Base-by-base conservation (phyloP, 2,888 invertebrate species). In the Chrysolina americana region DNA sequence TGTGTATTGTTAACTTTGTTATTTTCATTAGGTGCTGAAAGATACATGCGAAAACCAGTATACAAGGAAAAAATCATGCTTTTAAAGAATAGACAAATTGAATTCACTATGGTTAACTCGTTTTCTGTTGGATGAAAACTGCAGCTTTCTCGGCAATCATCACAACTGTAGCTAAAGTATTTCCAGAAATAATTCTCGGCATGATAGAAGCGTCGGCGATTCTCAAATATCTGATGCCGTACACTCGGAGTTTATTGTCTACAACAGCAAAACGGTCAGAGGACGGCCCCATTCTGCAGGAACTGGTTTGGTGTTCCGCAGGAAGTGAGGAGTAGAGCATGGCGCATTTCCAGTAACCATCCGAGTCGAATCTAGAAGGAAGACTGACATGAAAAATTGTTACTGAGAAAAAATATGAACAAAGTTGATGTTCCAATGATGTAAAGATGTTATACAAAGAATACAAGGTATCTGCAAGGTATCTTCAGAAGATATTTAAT, bases 251-350 rank as follows among this genome's bases (percentile, higher is more conserved):
- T 59, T 76, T 48, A 13, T 77, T 64, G 65, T 80, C 73, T 0
- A 82, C 77, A 0, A 94, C 94, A 0, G 94, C 92, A 89, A 92
- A 90, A 0, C 91, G 91, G 84, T 94, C 94, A 0, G 86, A 86
- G 0, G 83, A 79, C 0, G 93, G 92, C 0, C 94, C 94, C 93
- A 95, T 94, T 89, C 94, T 94, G 84, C 93, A 93, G 0, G 94
- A 93, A 9, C 94, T 94, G 0, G 91, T 92, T 85, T 94, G 94
- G 85, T 94, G 94, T 85, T 94, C 94, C 86, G 94, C 94, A 0
- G 94, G 93, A 0, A 92, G 93, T 0, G 94, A 94, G 71, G 91
- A 89, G 66, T 91, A 89, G 70, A 89, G 89, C 0, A 93, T 90
- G 0, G 93, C 90, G 82, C 95, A 95, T 71, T 89, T 91, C 91